A percentile compares a stretch with the other conserved stretches of the same genome.
Conservation (phyloP, 1,140 invertebrate species). For the Phymastichus coffea region DNA sequence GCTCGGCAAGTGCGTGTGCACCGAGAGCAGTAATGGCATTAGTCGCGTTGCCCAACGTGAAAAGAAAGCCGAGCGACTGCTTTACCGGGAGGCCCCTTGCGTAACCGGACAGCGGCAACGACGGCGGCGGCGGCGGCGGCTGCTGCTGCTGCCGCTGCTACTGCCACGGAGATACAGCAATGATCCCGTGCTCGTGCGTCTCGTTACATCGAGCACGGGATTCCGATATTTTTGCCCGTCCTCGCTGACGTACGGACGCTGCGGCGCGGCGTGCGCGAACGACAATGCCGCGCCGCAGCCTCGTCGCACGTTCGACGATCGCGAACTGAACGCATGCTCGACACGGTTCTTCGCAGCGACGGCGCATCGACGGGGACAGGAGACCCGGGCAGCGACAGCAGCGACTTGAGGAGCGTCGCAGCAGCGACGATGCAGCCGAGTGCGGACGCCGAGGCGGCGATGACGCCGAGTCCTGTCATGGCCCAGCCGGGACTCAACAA, state of each 20-base stretch:
- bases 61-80: constrained; percentile 50
- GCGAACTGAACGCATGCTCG: not conserved
- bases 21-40: not conserved
- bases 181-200: not conserved
- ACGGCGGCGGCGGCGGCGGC: not conserved
- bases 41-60: constrained; percentile 44
- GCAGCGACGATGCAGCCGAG: constrained; percentile 36
- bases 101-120: constrained; percentile 36
- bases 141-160: no score
- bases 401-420: not conserved
- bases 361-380: constrained; percentile 32
- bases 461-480: constrained; percentile 39
- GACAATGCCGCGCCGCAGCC: no score
- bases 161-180: no score
- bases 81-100: no score
- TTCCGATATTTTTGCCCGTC: no score
- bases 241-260: no score
- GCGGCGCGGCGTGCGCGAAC: not conserved
- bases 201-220: not conserved
- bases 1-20: not conserved
- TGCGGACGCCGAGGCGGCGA: constrained; percentile 33
- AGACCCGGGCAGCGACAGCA: constrained; percentile 32
- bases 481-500: constrained; percentile 50
- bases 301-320: not conserved
- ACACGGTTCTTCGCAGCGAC: constrained; percentile 33